These are phyloP conservation scores for Priocnemis perturbator DNA, from an alignment of 2,888 invertebrate genomes.

Conservation along the genomic window DNA sequence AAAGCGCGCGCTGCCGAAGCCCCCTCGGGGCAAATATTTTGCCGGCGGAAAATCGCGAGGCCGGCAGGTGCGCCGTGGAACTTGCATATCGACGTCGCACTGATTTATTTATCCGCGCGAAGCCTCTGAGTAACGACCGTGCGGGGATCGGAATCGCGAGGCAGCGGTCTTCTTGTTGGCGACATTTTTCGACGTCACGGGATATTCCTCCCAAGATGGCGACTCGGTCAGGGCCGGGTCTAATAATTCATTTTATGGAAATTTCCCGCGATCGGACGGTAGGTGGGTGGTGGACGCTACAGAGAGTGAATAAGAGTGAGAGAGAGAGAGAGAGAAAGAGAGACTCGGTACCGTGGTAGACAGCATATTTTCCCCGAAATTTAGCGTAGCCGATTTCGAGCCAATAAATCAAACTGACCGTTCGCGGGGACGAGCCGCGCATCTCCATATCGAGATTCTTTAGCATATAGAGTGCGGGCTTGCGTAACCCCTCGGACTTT, in stretches of 20 bases:
- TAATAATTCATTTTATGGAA: constrained; percentile 72
- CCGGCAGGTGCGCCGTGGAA: too few relatives aligned
- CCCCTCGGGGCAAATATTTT: too few relatives aligned
- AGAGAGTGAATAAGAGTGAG: constrained; percentile 15
- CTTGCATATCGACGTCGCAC: too few relatives aligned
- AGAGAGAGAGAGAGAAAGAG: constrained; percentile 6
- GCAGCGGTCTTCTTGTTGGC: too few relatives aligned
- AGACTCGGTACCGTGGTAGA: constrained; percentile 22
- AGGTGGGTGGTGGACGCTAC: neutral
- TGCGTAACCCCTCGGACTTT: constrained; percentile 62
- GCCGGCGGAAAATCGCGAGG: too few relatives aligned
- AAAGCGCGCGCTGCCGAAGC: too few relatives aligned
- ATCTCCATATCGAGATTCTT: constrained; percentile 68
- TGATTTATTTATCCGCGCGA: too few relatives aligned
- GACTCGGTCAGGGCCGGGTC: constrained; percentile 23
- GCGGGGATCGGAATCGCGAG: too few relatives aligned
- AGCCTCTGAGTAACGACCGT: too few relatives aligned
- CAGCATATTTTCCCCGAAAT: constrained; percentile 73
- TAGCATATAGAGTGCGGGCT: constrained; percentile 69
- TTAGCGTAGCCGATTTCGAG: constrained; percentile 66
- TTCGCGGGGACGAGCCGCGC: constrained; percentile 42
- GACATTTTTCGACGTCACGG: too few relatives aligned
- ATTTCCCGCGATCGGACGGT: constrained; percentile 30
- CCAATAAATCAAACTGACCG: constrained; percentile 74
- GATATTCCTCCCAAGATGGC: too few relatives aligned